These are phyloP conservation scores for Hyperopisus bebe DNA, from an alignment of 2,113 vertebrate species.

Conservation along the genomic window DNA sequence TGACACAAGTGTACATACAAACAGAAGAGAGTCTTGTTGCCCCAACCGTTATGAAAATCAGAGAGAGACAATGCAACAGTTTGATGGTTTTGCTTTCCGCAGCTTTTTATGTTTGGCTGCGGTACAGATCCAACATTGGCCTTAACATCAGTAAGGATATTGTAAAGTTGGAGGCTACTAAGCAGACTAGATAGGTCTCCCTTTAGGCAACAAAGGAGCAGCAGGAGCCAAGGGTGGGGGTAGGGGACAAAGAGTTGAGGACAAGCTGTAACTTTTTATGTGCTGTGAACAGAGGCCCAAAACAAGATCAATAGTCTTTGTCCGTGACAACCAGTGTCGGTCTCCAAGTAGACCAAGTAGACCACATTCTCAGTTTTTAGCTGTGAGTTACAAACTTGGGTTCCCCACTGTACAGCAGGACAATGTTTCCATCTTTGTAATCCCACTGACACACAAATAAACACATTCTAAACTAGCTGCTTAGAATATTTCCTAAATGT, in stretches of 20 bases:
- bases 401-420: background rate
- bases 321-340: background rate
- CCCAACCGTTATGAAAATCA: slow-evolving; percentile 13
- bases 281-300: background rate
- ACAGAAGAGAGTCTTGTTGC: background rate
- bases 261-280: background rate
- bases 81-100: background rate
- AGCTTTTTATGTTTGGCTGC: background rate
- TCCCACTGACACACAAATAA: background rate
- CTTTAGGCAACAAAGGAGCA: background rate
- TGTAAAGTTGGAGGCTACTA: background rate
- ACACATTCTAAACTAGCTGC: background rate
- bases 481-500: background rate
- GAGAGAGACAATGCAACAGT: background rate
- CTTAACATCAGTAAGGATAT: background rate
- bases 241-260: background rate
- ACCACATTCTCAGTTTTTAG: background rate
- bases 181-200: background rate
- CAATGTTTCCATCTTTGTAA: background rate
- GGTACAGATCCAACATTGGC: background rate
- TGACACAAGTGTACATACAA: background rate
- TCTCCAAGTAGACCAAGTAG: background rate
- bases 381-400: background rate
- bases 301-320: background rate
- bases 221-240: background rate